A percentile compares a stretch with the other conserved stretches of the same genome.
Evolutionary conservation across 2,888 invertebrate species (phyloP).

Genomic region (Caenorhabditis auriculariae): DNA sequence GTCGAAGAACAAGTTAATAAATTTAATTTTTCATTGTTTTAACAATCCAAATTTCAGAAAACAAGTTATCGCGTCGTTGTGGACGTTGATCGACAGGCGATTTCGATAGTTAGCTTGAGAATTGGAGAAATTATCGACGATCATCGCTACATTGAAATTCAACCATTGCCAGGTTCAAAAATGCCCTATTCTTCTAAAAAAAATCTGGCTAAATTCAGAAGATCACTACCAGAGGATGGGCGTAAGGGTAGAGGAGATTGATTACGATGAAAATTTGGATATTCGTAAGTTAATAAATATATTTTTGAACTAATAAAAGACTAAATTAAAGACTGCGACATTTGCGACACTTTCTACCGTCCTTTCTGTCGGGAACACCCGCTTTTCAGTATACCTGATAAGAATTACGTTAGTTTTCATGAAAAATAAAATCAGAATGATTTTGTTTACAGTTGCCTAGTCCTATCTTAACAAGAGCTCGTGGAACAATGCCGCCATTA

Average conservation of each 20-base stretch:
- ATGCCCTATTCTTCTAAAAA: no score
- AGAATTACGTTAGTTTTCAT: neutral
- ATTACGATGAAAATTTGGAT: conserved; percentile 22
- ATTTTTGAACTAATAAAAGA: neutral
- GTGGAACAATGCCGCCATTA: conserved; percentile 38
- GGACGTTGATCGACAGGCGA: no score
- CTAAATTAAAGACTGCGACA: conserved; percentile 25
- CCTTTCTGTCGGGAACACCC: conserved; percentile 43
- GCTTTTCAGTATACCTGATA: conserved; percentile 31
- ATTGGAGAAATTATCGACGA: no score
- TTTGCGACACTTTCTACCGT: conserved; percentile 32
- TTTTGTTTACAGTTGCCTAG: neutral
- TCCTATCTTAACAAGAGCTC: conserved; percentile 11
- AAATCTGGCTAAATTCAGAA: no score
- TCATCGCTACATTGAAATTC: no score
- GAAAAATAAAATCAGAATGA: neutral
- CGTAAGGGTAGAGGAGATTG: conserved; percentile 10
- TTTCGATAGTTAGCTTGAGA: no score
- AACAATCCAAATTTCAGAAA: no score
- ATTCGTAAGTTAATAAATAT: conserved; percentile 18
- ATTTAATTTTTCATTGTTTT: no score
- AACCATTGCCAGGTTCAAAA: no score
- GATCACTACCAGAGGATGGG: conserved; percentile 5
- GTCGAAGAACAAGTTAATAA: neutral
- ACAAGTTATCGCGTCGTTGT: no score